A percentile compares a stretch with the other conserved stretches of the same genome.
Conservation (phyloP, 2,888 invertebrate species). For the Mongoloraphidia duomilia region DNA sequence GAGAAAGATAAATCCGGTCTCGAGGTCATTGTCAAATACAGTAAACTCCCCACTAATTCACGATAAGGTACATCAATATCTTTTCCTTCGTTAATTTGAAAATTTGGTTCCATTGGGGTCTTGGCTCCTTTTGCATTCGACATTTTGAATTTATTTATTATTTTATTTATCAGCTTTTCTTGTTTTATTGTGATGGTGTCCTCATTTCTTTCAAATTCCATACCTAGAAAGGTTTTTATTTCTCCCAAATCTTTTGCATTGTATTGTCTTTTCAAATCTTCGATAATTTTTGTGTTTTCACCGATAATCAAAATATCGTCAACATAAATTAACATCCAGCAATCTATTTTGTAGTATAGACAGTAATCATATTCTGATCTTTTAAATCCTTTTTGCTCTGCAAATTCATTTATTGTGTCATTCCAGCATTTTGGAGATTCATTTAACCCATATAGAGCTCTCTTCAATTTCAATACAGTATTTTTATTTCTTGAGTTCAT, state of each 20-base stretch:
- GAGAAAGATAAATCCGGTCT: slow-evolving; percentile 13
- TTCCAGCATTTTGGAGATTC: slow-evolving; percentile 16
- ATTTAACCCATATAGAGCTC: slow-evolving; percentile 15
- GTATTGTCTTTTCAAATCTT: slow-evolving; percentile 6
- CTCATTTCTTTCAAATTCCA: slow-evolving; percentile 4
- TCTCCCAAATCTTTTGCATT: slow-evolving; percentile 9
- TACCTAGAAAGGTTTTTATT: slow-evolving; percentile 9
- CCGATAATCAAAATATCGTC: not conserved
- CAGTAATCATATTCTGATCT: slow-evolving; percentile 14
- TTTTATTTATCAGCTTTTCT: slow-evolving; percentile 7
- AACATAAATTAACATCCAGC: not conserved
- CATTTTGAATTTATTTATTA: slow-evolving; percentile 13
- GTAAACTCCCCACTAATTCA: slow-evolving; percentile 9
- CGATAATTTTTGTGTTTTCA: not conserved
- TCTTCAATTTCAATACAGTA: slow-evolving; percentile 12
- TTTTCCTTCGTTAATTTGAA: slow-evolving; percentile 8
- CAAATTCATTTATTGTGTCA: slow-evolving; percentile 12
- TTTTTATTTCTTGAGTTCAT: slow-evolving; percentile 3
- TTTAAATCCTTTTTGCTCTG: slow-evolving; percentile 9
- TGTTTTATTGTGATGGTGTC: slow-evolving; percentile 8
- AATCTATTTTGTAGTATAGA: slow-evolving; percentile 8
- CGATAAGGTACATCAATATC: slow-evolving; percentile 10
- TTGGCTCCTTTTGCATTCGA: slow-evolving; percentile 8
- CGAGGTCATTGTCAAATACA: slow-evolving; percentile 11
- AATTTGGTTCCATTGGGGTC: slow-evolving; percentile 13